Evolutionary conservation across 1,140 invertebrate genomes (phyloP).

Genomic region (Proales similis): DNA sequence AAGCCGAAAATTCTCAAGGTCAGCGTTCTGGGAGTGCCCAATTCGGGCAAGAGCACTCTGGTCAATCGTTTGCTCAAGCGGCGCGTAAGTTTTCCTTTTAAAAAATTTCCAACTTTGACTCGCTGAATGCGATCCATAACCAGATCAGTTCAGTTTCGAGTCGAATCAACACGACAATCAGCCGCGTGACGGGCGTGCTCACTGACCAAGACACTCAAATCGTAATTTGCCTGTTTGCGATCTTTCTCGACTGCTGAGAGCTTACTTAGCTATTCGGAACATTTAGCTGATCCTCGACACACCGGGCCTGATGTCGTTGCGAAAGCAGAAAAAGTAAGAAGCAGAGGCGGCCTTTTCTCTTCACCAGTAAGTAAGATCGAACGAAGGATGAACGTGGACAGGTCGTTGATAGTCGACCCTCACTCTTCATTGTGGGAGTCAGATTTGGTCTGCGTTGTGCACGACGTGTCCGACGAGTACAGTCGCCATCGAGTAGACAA

Average conservation of each 20-base stretch:
- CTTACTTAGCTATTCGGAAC: not conserved
- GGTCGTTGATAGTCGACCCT: slow-evolving; percentile 62
- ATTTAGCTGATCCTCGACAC: slow-evolving; percentile 66
- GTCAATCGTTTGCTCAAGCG: slow-evolving; percentile 74
- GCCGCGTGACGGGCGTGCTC: slow-evolving; percentile 64
- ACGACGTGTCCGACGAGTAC: slow-evolving; percentile 69
- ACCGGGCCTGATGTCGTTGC: slow-evolving; percentile 65
- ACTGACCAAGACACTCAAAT: slow-evolving; percentile 70
- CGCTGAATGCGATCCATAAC: slow-evolving; percentile 38
- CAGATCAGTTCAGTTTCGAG: slow-evolving; percentile 76
- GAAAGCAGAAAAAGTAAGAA: slow-evolving; percentile 61
- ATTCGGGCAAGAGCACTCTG: slow-evolving; percentile 86
- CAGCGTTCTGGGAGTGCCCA: slow-evolving; percentile 78
- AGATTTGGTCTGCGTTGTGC: slow-evolving; percentile 75
- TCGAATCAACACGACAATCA: slow-evolving; percentile 80
- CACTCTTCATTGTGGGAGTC: slow-evolving; percentile 62
- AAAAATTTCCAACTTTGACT: not conserved
- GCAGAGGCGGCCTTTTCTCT: not conserved
- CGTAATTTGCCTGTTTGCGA: slow-evolving; percentile 50
- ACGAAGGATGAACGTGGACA: slow-evolving; percentile 53
- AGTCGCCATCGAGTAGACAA: slow-evolving; percentile 62
- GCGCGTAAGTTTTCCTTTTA: slow-evolving; percentile 58
- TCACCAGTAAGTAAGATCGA: slow-evolving; percentile 7
- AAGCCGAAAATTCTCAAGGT: slow-evolving; percentile 63
- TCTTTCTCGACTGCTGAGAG: not conserved